These are phyloP conservation scores for Hafferia zeledoni DNA, from an alignment of 2,797 vertebrate species.

Conservation along the genomic window DNA sequence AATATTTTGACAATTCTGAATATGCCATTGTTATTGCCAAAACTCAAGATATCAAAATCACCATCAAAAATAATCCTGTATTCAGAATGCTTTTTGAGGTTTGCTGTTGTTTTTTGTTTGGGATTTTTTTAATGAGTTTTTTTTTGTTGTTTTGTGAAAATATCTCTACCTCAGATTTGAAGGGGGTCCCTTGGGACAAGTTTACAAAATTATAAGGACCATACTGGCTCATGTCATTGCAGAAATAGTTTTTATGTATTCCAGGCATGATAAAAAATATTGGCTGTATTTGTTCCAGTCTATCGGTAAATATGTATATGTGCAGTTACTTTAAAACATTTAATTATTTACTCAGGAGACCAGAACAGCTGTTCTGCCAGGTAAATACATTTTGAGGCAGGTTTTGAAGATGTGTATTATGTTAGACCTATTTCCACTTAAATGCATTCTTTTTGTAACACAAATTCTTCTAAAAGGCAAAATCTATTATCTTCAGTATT, in stretches of 20 bases:
- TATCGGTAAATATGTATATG: conserved; percentile 70
- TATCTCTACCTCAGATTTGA: not conserved
- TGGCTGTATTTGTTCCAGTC: conserved; percentile 65
- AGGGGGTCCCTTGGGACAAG: not conserved
- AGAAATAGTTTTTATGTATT: not conserved
- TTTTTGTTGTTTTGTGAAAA: not conserved
- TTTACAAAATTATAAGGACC: not conserved
- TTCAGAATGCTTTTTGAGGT: not conserved
- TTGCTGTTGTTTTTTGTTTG: not conserved
- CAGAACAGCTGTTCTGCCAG: conserved; percentile 65
- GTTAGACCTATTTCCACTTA: conserved; percentile 61
- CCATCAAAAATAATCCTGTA: not conserved
- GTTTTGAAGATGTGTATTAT: conserved; percentile 35
- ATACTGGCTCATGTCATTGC: not conserved
- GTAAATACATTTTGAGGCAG: conserved; percentile 61
- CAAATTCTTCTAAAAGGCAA: conserved; percentile 51
- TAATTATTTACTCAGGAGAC: conserved; percentile 72
- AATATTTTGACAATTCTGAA: not conserved
- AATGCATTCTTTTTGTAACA: conserved; percentile 52
- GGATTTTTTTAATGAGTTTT: not conserved
- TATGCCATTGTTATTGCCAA: not conserved
- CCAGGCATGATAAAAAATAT: not conserved
- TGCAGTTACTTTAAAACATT: conserved; percentile 59
- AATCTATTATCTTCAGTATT: conserved; percentile 39
- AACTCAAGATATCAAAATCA: not conserved